Conservation (phyloP, 92 coral and sea anemone genomes). For the Micromussa lordhowensis region DNA sequence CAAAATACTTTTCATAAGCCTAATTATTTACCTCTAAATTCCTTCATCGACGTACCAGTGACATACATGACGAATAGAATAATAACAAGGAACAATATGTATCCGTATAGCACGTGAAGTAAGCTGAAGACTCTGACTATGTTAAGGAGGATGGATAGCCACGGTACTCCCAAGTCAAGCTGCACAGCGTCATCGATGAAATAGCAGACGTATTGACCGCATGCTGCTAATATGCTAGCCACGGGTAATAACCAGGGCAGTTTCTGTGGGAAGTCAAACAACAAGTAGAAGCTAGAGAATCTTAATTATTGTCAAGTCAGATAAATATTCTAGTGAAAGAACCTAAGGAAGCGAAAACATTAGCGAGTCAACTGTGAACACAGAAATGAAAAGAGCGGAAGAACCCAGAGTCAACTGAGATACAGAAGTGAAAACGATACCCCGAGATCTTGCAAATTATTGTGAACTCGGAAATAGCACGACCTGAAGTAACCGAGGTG, state of each 20-base stretch:
- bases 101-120: slow-evolving; percentile 89
- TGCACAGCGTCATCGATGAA: slow-evolving; percentile 90
- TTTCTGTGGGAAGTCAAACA: slow-evolving; percentile 62
- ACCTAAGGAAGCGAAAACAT: background rate
- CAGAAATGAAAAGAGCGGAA: background rate
- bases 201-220: slow-evolving; percentile 92
- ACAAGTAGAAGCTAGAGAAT: background rate
- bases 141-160: slow-evolving; percentile 75
- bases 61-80: slow-evolving; percentile 80
- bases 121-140: slow-evolving; percentile 78
- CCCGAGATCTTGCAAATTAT: no score
- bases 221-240: slow-evolving; percentile 72
- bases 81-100: slow-evolving; percentile 82
- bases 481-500: no score
- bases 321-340: background rate
- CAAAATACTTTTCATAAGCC: no score
- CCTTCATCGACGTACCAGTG: slow-evolving; percentile 93
- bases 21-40: slow-evolving; percentile 81
- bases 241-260: slow-evolving; percentile 76
- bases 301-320: background rate
- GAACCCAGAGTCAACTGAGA: background rate
- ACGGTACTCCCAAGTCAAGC: slow-evolving; percentile 70
- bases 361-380: background rate
- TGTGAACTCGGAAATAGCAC: no score
- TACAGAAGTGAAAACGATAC: no score